phyloP scores from a whole-genome alignment of 2,888 invertebrate species.

The Podotricha telesiphe region DNA sequence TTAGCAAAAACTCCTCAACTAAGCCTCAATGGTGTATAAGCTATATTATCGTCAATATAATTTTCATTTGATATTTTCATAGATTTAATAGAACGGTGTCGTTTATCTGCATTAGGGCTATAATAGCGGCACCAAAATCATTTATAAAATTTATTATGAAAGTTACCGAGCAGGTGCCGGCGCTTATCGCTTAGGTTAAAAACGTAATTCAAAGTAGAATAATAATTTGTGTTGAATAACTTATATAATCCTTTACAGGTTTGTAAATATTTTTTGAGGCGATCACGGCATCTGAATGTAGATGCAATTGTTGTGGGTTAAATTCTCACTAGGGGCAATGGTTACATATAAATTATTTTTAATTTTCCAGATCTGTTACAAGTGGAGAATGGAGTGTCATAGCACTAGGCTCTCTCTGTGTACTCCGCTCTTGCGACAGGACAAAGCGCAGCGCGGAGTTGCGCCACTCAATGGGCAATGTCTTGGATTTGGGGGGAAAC shows the following conservation, averaged over 20 bases:
- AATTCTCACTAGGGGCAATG: too few relatives aligned
- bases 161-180: constrained; percentile 18
- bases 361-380: too few relatives aligned
- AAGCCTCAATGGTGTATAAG: background rate
- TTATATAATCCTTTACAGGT: background rate
- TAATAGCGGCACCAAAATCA: constrained; percentile 17
- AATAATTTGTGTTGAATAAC: background rate
- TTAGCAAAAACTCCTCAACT: background rate
- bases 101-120: constrained; percentile 24
- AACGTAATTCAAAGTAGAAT: background rate
- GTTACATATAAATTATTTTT: too few relatives aligned
- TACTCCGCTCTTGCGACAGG: too few relatives aligned
- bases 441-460: too few relatives aligned
- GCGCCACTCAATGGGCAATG: too few relatives aligned
- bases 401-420: too few relatives aligned
- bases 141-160: constrained; percentile 27
- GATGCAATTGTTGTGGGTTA: too few relatives aligned
- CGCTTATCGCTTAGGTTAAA: constrained; percentile 6
- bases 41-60: background rate
- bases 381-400: too few relatives aligned
- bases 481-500: too few relatives aligned
- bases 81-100: constrained; percentile 10
- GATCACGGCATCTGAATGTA: too few relatives aligned
- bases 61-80: constrained; percentile 7
- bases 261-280: too few relatives aligned